Percentiles rank a stretch among this genome's conserved stretches.
Evolutionary conservation across 2,113 vertebrate genomes (phyloP).

Genomic region (Elgaria multicarinata): DNA sequence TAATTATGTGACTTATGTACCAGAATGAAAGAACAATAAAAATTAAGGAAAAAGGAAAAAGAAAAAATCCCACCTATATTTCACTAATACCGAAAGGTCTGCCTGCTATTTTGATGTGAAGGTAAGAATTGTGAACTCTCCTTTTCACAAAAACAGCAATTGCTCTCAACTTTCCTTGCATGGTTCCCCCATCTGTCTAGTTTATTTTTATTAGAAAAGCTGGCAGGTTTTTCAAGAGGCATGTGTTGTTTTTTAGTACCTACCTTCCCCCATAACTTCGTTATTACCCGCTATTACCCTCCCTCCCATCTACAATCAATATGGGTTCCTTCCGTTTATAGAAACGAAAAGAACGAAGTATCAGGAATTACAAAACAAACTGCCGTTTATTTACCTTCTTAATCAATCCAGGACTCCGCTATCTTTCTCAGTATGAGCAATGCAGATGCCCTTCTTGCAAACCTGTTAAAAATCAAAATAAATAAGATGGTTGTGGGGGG

Average conservation of each 20-base stretch:
- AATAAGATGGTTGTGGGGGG: not conserved
- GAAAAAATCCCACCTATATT: not conserved
- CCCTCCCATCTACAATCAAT: not conserved
- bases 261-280: not conserved
- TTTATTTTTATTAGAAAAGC: not conserved
- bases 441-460: not conserved
- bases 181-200: not conserved
- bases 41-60: no score
- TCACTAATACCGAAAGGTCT: not conserved
- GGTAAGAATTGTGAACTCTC: not conserved
- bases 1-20: no score
- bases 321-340: not conserved
- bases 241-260: not conserved
- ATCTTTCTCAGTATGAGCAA: not conserved
- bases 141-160: not conserved
- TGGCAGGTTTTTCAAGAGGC: not conserved
- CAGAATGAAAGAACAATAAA: no score
- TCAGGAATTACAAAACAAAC: not conserved
- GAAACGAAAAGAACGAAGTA: not conserved
- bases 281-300: not conserved
- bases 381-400: conserved; percentile 7
- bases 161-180: not conserved
- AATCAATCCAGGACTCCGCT: not conserved
- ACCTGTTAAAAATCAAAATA: not conserved
- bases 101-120: not conserved